These are phyloP conservation scores for Lucinisca nassula DNA, from an alignment of 2,888 invertebrate genomes.

Conservation along the genomic window DNA sequence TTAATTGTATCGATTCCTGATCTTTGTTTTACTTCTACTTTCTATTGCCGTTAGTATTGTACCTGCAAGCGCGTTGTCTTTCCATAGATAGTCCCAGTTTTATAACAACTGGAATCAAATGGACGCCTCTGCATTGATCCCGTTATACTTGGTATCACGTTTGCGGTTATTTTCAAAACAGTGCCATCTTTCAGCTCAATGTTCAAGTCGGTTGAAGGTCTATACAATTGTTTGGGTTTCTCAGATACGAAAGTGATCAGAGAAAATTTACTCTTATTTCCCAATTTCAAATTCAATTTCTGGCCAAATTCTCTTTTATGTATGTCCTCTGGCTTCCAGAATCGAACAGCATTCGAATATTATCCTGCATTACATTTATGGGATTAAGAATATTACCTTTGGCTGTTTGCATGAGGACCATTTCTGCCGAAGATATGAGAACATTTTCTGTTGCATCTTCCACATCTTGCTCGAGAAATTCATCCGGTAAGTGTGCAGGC, in stretches of 20 bases:
- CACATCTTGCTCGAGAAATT: not conserved
- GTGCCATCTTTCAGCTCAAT: not conserved
- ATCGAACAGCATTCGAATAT: not conserved
- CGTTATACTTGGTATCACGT: not conserved
- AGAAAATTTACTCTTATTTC: not conserved
- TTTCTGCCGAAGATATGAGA: conserved; percentile 33
- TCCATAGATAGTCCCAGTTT: not conserved
- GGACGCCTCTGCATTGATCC: not conserved
- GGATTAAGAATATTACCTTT: conserved; percentile 18
- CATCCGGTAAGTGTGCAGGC: not conserved
- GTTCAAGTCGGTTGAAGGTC: not conserved
- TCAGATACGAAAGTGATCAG: not conserved
- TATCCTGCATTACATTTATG: not conserved
- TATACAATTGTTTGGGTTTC: not conserved
- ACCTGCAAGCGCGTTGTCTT: not conserved
- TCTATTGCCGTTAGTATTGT: not conserved
- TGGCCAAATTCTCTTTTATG: not conserved
- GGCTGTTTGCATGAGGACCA: conserved; percentile 42
- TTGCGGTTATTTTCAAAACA: not conserved
- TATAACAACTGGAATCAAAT: not conserved
- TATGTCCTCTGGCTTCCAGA: conserved; percentile 20
- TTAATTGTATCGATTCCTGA: no score
- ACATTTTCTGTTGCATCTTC: conserved; percentile 26
- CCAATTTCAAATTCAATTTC: not conserved
- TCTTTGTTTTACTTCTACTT: no score